Conservation (phyloP, 2,888 invertebrate genomes). For the Spicauda simplicius region DNA sequence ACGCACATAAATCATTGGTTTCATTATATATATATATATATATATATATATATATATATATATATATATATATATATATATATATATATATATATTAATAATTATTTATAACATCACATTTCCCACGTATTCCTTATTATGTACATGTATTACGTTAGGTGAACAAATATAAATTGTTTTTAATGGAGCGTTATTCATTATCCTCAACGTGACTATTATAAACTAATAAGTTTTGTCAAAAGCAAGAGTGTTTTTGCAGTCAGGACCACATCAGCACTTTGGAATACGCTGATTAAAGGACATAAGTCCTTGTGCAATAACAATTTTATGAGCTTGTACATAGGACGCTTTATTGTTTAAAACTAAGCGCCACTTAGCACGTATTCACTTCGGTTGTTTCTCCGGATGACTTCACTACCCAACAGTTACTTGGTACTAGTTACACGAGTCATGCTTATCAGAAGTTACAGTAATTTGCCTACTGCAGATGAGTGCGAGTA, state of each 20-base stretch:
- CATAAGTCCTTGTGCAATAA: conserved; percentile 3
- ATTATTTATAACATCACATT: too few relatives aligned
- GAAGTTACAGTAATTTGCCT: neutral
- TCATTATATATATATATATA: too few relatives aligned
- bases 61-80: too few relatives aligned
- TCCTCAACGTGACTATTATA: neutral
- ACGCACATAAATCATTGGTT: too few relatives aligned
- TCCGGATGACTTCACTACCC: conserved; percentile 59
- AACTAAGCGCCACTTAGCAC: neutral
- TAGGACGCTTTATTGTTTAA: conserved; percentile 19
- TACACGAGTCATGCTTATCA: conserved; percentile 43
- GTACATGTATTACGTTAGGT: neutral
- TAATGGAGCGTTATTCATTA: neutral
- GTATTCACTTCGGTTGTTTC: conserved; percentile 26
- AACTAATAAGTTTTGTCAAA: neutral
- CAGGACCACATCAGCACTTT: conserved; percentile 20
- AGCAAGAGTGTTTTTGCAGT: conserved; percentile 18
- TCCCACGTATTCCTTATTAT: too few relatives aligned
- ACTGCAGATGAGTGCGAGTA: conserved; percentile 1
- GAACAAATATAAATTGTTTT: neutral
- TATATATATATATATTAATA: too few relatives aligned
- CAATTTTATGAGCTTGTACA: neutral
- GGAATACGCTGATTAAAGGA: conserved; percentile 21
- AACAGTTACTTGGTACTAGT: conserved; percentile 42
- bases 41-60: too few relatives aligned